These are phyloP conservation scores for Engystomops pustulosus DNA, from an alignment of 2,113 vertebrate species.

Conservation along the genomic window DNA sequence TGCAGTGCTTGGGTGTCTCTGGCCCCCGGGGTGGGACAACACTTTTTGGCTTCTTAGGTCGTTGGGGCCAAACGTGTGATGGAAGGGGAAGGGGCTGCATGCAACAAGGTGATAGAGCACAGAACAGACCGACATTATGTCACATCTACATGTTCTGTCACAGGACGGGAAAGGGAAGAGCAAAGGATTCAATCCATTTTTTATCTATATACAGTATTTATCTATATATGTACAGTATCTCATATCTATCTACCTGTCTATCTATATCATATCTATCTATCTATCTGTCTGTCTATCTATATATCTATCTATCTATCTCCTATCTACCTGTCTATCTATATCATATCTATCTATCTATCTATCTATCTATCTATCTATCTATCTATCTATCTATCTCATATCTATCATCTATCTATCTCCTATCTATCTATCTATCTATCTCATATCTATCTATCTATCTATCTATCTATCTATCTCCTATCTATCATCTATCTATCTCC, in stretches of 20 bases:
- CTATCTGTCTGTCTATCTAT: not conserved
- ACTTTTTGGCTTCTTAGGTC: not conserved
- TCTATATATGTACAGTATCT: too few species aligned
- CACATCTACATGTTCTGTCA: too few species aligned
- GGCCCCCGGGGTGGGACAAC: not conserved
- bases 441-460: too few species aligned
- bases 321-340: constrained; percentile 4
- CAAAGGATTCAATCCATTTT: too few species aligned
- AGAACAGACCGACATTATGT: not conserved
- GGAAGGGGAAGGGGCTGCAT: not conserved
- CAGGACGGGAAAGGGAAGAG: too few species aligned
- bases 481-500: not conserved
- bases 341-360: not conserved
- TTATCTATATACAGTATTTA: not conserved
- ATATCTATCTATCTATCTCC: constrained; percentile 18
- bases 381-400: not conserved
- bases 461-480: too few species aligned
- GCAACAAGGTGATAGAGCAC: constrained; percentile 10
- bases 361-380: constrained; percentile 11
- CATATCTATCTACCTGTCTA: not conserved
- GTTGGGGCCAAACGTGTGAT: not conserved
- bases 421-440: not conserved
- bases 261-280: not conserved
- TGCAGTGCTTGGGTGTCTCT: not conserved
- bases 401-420: not conserved